A percentile compares a stretch with the other conserved stretches of the same genome.
Evolutionary conservation across 1,140 invertebrate genomes (phyloP).

Genomic region (Samia ricini): DNA sequence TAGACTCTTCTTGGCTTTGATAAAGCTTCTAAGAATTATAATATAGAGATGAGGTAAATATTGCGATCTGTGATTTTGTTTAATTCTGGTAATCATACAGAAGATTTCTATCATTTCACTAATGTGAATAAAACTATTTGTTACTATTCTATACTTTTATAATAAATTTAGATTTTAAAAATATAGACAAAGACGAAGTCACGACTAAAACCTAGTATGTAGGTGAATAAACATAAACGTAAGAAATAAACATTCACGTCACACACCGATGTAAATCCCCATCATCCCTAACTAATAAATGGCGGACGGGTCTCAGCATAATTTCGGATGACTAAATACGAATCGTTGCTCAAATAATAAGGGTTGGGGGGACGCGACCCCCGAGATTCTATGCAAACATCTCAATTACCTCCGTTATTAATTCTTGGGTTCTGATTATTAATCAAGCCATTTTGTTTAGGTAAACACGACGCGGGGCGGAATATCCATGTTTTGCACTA

Average conservation of each 20-base stretch:
- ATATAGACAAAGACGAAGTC: too few relatives aligned
- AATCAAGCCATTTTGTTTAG: conserved; percentile 1
- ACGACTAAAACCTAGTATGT: background rate
- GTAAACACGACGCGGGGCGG: background rate
- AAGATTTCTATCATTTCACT: too few relatives aligned
- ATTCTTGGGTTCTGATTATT: conserved; percentile 36
- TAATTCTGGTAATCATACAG: too few relatives aligned
- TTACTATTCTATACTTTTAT: too few relatives aligned
- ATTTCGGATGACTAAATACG: conserved; percentile 47
- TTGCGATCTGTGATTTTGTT: too few relatives aligned
- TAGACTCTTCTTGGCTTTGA: too few relatives aligned
- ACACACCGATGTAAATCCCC: background rate
- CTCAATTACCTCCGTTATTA: conserved; percentile 61
- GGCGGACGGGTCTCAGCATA: conserved; percentile 40
- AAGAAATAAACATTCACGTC: background rate
- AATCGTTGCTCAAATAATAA: conserved; percentile 39
- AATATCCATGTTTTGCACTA: background rate
- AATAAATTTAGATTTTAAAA: too few relatives aligned
- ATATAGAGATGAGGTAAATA: too few relatives aligned
- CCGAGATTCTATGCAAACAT: conserved; percentile 42
- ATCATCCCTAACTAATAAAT: conserved; percentile 27
- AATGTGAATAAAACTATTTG: too few relatives aligned
- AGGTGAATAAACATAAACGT: background rate
- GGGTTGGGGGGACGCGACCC: conserved; percentile 28
- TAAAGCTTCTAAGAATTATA: too few relatives aligned